A percentile compares a stretch with the other conserved stretches of the same genome.
Evolutionary conservation across 2,888 invertebrate genomes (phyloP).

Genomic region (Pherbina coryleti): DNA sequence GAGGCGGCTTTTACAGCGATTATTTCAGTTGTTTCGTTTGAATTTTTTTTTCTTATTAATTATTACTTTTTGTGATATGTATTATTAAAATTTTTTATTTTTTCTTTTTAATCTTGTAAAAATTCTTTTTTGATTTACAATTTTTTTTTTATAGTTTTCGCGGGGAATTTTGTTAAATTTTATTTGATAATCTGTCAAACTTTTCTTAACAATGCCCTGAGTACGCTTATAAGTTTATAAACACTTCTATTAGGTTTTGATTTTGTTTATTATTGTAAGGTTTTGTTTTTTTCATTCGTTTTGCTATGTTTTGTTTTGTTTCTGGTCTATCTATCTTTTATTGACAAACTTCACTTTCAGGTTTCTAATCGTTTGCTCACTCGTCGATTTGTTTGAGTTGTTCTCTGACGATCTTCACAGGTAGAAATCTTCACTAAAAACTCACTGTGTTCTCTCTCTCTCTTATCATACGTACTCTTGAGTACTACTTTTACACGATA

Average conservation of each 20-base stretch:
- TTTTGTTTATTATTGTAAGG: background rate
- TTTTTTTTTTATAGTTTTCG: no score
- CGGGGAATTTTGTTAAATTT: no score
- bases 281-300: background rate
- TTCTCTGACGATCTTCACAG: background rate
- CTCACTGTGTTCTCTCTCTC: background rate
- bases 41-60: constrained; percentile 11
- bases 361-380: constrained; percentile 1
- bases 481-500: background rate
- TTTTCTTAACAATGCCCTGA: no score
- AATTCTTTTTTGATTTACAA: constrained; percentile 46
- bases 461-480: background rate
- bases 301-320: constrained; percentile 24
- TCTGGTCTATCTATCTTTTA: constrained; percentile 8
- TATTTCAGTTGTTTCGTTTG: background rate
- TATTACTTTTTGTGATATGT: constrained; percentile 28
- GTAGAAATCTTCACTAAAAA: background rate
- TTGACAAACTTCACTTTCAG: constrained; percentile 30
- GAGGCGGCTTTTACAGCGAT: background rate
- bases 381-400: background rate
- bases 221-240: no score
- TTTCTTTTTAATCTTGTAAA: constrained; percentile 44
- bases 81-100: constrained; percentile 24
- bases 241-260: no score
- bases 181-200: no score